These are phyloP conservation scores for Zoanthus solanderi DNA, from an alignment of 92 coral and sea anemone species.

Conservation along the genomic window DNA sequence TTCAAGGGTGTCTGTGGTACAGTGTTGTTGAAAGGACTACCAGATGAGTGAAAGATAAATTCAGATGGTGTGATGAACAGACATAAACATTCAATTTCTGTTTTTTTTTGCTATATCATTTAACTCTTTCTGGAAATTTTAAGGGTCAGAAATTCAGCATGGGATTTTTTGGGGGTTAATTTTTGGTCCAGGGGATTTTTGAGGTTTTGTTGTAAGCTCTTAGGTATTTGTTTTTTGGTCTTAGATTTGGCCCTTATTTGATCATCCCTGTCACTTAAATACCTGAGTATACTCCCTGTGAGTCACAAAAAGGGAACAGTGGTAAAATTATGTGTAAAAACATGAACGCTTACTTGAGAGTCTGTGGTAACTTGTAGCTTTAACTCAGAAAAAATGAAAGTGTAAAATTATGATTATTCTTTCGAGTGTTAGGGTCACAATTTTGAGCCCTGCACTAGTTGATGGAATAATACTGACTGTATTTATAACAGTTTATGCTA, in stretches of 20 bases:
- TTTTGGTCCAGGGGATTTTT: slow-evolving; percentile 8
- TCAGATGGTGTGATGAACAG: slow-evolving; percentile 34
- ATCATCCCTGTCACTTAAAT: slow-evolving; percentile 4
- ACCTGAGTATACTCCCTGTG: slow-evolving; percentile 25
- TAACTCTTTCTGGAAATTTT: slow-evolving; percentile 47
- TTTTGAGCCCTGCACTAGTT: slow-evolving; percentile 28
- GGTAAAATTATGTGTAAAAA: slow-evolving; percentile 31
- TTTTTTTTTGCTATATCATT: slow-evolving; percentile 45
- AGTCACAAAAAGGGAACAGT: slow-evolving; percentile 53
- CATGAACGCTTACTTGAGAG: slow-evolving; percentile 33
- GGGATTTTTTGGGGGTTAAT: slow-evolving; percentile 35
- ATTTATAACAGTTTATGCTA: slow-evolving; percentile 40
- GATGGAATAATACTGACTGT: slow-evolving; percentile 43
- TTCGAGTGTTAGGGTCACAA: slow-evolving; percentile 40
- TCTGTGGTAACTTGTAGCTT: slow-evolving; percentile 44
- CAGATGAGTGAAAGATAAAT: slow-evolving; percentile 39
- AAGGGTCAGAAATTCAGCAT: slow-evolving; percentile 45
- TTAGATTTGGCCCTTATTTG: background rate
- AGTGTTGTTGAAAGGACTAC: slow-evolving; percentile 47
- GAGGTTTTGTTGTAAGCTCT: background rate
- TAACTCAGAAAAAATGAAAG: slow-evolving; percentile 42
- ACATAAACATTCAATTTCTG: slow-evolving; percentile 37
- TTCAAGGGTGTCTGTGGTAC: slow-evolving; percentile 49
- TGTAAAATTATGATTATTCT: slow-evolving; percentile 37
- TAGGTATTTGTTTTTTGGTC: background rate